These are phyloP conservation scores for Lophura nycthemera DNA, from an alignment of 2,113 vertebrate species.

Conservation along the genomic window DNA sequence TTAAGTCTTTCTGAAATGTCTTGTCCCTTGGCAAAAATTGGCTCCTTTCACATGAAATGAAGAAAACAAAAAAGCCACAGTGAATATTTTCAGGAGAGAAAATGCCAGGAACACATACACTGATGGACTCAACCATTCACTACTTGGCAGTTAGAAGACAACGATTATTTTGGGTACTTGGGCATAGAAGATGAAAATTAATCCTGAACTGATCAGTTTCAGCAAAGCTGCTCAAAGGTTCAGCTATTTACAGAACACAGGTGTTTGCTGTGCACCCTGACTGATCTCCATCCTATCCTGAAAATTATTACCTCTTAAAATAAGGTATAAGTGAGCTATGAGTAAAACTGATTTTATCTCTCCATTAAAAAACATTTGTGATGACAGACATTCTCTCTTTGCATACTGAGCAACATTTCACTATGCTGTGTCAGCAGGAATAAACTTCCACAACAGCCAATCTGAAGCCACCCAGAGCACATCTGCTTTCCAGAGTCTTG, in stretches of 20 bases:
- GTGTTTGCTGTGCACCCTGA: background rate
- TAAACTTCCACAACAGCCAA: background rate
- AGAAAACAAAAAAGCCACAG: background rate
- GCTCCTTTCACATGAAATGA: background rate
- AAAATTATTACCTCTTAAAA: background rate
- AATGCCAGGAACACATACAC: background rate
- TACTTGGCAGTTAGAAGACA: background rate
- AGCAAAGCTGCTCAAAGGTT: background rate
- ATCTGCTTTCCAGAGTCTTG: background rate
- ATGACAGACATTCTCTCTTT: background rate
- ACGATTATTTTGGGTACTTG: no score
- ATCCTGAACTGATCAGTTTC: background rate
- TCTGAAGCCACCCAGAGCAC: conserved; percentile 7
- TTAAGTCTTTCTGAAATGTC: background rate
- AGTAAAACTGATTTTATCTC: no score
- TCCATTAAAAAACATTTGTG: no score
- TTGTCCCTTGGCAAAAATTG: background rate
- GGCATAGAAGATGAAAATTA: background rate
- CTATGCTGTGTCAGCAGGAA: background rate
- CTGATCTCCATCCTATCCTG: background rate
- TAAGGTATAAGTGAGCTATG: no score
- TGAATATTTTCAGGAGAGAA: background rate
- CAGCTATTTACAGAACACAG: background rate
- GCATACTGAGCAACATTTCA: conserved; percentile 10
- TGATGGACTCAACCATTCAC: background rate